Evolutionary conservation across 1,140 invertebrate genomes (phyloP).

Genomic region (Monomorium pharaonis): DNA sequence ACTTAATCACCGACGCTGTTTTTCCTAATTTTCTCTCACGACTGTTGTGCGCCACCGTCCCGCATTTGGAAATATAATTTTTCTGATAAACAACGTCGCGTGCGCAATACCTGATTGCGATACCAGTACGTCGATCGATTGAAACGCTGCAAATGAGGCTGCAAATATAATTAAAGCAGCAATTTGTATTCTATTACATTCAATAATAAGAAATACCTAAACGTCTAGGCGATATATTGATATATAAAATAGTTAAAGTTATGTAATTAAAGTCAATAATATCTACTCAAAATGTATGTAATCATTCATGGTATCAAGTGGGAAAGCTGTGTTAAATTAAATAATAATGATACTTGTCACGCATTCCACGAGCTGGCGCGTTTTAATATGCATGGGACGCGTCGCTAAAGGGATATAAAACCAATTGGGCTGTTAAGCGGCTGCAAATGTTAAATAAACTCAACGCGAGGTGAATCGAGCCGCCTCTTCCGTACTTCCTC

Average conservation of each 20-base stretch:
- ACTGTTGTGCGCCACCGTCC: neutral
- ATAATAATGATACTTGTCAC: constrained; percentile 17
- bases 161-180: neutral
- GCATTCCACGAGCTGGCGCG: neutral
- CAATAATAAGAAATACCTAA: neutral
- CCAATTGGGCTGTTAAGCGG: constrained; percentile 44
- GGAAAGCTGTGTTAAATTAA: neutral
- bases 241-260: no score
- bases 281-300: neutral
- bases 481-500: neutral
- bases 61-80: constrained; percentile 1
- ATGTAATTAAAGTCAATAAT: neutral
- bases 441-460: constrained; percentile 58
- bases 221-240: neutral
- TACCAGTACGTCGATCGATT: neutral
- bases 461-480: constrained; percentile 35
- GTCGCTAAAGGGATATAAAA: constrained; percentile 7
- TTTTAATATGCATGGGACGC: constrained; percentile 33
- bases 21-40: constrained; percentile 26
- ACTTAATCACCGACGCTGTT: constrained; percentile 24
- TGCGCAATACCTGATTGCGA: neutral
- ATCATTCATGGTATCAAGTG: neutral
- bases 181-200: neutral
- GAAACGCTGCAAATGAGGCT: neutral
- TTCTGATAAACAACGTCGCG: neutral